Percentiles rank a stretch among this genome's conserved stretches.
These are phyloP conservation scores for Trypoxylus dichotomus DNA, from an alignment of 1,140 invertebrate species.

Conservation along the genomic window DNA sequence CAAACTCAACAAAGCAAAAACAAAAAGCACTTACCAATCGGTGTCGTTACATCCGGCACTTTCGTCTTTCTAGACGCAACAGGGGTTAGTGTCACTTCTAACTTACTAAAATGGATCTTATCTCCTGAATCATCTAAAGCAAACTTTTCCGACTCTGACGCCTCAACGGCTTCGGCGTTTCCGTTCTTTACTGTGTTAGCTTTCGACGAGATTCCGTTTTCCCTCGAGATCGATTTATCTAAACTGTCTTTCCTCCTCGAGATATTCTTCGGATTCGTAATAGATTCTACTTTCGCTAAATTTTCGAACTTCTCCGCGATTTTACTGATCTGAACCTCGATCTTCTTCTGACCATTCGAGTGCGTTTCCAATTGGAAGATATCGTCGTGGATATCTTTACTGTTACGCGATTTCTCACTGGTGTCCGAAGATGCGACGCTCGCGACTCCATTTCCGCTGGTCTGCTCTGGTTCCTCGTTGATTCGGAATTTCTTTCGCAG, in stretches of 20 bases:
- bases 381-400: neutral
- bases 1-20: neutral
- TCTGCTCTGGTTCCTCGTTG: constrained; percentile 49
- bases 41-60: neutral
- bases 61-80: neutral
- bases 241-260: neutral
- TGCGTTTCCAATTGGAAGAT: neutral
- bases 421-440: neutral
- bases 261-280: neutral
- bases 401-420: neutral
- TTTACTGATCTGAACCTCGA: constrained; percentile 1
- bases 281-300: neutral
- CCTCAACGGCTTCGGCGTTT: neutral
- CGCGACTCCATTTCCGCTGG: neutral
- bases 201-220: no score
- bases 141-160: neutral
- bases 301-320: constrained; percentile 25
- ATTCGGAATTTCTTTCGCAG: constrained; percentile 52
- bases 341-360: neutral
- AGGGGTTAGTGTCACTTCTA: neutral
- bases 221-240: no score
- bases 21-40: neutral
- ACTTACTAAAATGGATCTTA: neutral
- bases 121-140: neutral
- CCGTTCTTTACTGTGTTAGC: no score